Percentiles rank a stretch among this genome's conserved stretches.
phyloP scores from a whole-genome alignment of 2,888 invertebrate genomes.

The Hermodice carunculata region DNA sequence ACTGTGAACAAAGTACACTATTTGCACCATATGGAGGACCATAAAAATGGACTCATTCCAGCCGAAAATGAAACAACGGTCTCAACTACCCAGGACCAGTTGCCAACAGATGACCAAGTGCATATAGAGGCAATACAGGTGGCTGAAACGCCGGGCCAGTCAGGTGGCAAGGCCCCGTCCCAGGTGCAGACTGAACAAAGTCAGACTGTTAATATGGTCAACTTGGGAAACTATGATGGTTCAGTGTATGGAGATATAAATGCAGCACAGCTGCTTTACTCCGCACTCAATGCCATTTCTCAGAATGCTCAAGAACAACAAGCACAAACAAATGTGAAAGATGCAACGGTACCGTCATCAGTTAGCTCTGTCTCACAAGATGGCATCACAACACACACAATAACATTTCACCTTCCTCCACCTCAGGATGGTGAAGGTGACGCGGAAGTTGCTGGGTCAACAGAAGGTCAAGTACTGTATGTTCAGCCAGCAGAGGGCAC shows the following conservation, averaged over 20 bases:
- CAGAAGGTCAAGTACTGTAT: too few relatives aligned
- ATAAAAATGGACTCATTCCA: constrained; percentile 71
- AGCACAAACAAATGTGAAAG: neutral
- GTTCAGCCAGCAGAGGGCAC: too few relatives aligned
- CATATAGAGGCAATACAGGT: too few relatives aligned
- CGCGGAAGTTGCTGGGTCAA: too few relatives aligned
- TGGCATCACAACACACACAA: constrained; percentile 13
- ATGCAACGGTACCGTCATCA: neutral
- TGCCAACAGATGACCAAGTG: too few relatives aligned
- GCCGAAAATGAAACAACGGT: constrained; percentile 26
- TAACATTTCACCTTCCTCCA: constrained; percentile 12
- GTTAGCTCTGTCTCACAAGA: constrained; percentile 8
- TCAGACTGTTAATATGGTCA: too few relatives aligned
- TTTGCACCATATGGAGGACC: constrained; percentile 74
- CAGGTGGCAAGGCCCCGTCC: too few relatives aligned
- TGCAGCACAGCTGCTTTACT: constrained; percentile 45
- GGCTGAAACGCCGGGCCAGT: too few relatives aligned
- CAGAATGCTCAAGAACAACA: too few relatives aligned
- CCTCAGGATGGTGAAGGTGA: neutral
- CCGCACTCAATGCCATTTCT: constrained; percentile 45
- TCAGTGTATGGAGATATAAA: constrained; percentile 30
- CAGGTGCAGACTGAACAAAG: too few relatives aligned
- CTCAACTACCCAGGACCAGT: too few relatives aligned
- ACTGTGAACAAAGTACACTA: constrained; percentile 78
- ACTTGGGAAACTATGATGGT: too few relatives aligned